phyloP scores from a whole-genome alignment of 2,888 invertebrate species.

The Antheraea yamamai region DNA sequence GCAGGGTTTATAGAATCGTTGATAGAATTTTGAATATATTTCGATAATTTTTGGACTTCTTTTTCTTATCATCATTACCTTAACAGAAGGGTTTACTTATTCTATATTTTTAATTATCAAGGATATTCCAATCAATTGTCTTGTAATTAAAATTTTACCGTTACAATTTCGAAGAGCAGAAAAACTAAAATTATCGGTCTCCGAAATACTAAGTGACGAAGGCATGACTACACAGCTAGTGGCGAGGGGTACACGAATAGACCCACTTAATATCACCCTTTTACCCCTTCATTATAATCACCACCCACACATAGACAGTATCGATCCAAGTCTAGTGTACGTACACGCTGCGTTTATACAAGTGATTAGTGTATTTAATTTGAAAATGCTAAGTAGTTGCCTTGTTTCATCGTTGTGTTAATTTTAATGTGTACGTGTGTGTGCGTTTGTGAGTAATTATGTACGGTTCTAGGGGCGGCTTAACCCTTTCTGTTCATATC shows the following conservation, averaged over 20 bases:
- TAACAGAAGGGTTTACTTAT: not conserved
- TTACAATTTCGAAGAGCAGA: conserved; percentile 25
- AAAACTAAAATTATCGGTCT: conserved; percentile 63
- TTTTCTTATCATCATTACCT: too few relatives aligned
- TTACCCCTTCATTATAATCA: conserved; percentile 81
- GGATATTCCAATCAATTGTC: not conserved
- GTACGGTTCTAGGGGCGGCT: conserved; percentile 58
- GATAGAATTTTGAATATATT: too few relatives aligned
- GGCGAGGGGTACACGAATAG: conserved; percentile 73
- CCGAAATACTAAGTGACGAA: conserved; percentile 70
- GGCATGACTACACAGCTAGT: conserved; percentile 68
- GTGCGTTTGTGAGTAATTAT: conserved; percentile 65
- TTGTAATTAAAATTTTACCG: not conserved
- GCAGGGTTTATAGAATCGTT: too few relatives aligned
- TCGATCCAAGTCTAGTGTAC: conserved; percentile 66
- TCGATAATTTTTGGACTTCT: too few relatives aligned
- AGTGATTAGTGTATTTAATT: conserved; percentile 83
- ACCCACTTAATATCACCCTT: conserved; percentile 81
- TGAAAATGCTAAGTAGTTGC: conserved; percentile 82
- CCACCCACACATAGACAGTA: conserved; percentile 72
- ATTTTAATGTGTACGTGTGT: conserved; percentile 41
- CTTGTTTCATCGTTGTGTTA: conserved; percentile 74
- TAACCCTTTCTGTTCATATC: conserved; percentile 71
- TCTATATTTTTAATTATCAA: not conserved
- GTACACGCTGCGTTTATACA: conserved; percentile 72